A percentile compares a stretch with the other conserved stretches of the same genome.
Conservation (phyloP, 2,888 invertebrate species). For the Graphium colonna region DNA sequence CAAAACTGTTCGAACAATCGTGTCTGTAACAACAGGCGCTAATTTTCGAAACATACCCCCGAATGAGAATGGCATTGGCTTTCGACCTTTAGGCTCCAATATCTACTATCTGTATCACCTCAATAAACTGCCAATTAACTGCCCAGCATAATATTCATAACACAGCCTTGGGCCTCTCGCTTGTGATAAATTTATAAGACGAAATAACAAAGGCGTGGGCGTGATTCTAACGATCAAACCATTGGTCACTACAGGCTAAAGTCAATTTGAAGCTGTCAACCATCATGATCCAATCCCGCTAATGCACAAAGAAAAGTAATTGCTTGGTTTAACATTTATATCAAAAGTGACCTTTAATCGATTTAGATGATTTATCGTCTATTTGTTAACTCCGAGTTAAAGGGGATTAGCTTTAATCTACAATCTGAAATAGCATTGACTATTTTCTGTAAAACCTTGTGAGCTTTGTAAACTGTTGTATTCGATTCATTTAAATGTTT, state of each 20-base stretch:
- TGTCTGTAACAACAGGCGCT: background rate
- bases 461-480: too few species aligned
- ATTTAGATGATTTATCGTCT: background rate
- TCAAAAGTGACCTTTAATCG: background rate
- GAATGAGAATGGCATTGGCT: conserved; percentile 31
- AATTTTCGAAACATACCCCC: conserved; percentile 23
- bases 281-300: background rate
- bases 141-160: conserved; percentile 47
- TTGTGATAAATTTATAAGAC: conserved; percentile 52
- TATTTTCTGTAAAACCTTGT: too few species aligned
- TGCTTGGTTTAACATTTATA: conserved; percentile 1
- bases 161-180: conserved; percentile 63
- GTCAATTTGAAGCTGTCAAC: conserved; percentile 14
- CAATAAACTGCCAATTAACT: conserved; percentile 51
- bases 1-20: too few species aligned
- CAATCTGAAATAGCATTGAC: too few species aligned
- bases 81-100: conserved; percentile 55
- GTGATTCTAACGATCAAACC: conserved; percentile 12
- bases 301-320: conserved; percentile 8
- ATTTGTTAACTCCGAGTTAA: too few species aligned
- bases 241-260: conserved; percentile 3
- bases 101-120: conserved; percentile 54
- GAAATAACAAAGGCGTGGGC: conserved; percentile 39
- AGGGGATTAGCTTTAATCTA: too few species aligned
- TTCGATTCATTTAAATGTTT: too few species aligned